These are phyloP conservation scores for Calidris pygmaea DNA, from an alignment of 2,113 vertebrate genomes.

Conservation along the genomic window DNA sequence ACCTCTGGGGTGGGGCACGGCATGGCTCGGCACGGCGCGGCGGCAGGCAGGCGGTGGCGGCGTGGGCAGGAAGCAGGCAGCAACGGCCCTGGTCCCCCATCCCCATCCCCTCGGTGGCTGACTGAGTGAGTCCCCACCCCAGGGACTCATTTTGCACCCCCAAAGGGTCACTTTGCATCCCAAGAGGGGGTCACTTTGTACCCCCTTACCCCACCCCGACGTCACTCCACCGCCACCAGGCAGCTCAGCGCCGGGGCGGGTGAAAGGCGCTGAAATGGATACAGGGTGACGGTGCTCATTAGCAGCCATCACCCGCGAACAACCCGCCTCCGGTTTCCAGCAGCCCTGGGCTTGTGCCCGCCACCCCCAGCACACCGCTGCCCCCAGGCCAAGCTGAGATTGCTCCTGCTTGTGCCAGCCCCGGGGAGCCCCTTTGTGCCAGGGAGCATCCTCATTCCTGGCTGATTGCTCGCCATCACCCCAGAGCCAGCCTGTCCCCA, in stretches of 20 bases:
- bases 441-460: background rate
- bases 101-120: background rate
- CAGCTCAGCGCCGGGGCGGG: accelerated
- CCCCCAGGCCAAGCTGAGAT: background rate
- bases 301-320: accelerated
- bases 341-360: too few relatives aligned
- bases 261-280: background rate
- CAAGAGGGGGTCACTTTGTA: background rate
- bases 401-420: background rate
- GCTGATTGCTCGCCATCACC: background rate
- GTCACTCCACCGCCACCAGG: accelerated
- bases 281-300: background rate
- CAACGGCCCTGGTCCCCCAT: background rate
- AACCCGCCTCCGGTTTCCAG: background rate
- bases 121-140: background rate
- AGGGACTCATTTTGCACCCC: too few relatives aligned
- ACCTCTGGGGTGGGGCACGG: conserved; percentile 18
- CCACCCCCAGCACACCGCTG: too few relatives aligned
- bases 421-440: background rate
- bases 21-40: background rate
- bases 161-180: background rate
- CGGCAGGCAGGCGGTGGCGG: background rate
- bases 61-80: background rate
- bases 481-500: background rate
- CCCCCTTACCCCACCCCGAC: too few relatives aligned